A percentile compares a stretch with the other conserved stretches of the same genome.
Conservation (phyloP, 2,888 invertebrate genomes). For the Tridacna crocea region DNA sequence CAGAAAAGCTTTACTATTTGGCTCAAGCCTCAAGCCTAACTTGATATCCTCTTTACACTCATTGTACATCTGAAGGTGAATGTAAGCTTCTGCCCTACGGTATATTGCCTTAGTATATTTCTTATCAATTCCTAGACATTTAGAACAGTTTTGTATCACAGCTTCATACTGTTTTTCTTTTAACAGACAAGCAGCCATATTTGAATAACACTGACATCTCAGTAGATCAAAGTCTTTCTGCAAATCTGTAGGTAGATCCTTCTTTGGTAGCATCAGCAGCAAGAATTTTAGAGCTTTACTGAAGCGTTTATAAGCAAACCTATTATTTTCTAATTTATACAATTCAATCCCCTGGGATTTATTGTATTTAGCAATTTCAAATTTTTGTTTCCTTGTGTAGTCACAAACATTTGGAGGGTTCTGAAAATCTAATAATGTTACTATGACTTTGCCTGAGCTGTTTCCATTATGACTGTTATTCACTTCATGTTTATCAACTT, state of each 20-base stretch:
- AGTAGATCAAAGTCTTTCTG: conserved; percentile 54
- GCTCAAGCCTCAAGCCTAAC: conserved; percentile 88
- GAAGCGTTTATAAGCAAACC: conserved; percentile 91
- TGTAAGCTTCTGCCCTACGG: conserved; percentile 85
- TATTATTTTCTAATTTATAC: conserved; percentile 87
- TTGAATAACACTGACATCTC: conserved; percentile 88
- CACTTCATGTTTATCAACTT: background rate
- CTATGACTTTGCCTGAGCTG: background rate
- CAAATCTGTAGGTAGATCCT: conserved; percentile 35
- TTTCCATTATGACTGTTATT: background rate
- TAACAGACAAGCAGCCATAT: conserved; percentile 92
- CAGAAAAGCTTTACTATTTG: conserved; percentile 86
- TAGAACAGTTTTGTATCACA: conserved; percentile 88
- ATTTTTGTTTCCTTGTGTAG: conserved; percentile 58
- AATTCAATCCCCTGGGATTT: conserved; percentile 86
- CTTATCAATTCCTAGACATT: conserved; percentile 84
- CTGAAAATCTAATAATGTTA: conserved; percentile 35
- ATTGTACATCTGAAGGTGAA: conserved; percentile 81
- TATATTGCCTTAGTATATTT: conserved; percentile 86
- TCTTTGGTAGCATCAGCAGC: conserved; percentile 83
- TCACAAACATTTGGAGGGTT: conserved; percentile 53
- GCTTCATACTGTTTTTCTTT: conserved; percentile 88
- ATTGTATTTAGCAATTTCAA: conserved; percentile 61
- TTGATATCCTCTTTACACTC: conserved; percentile 86
- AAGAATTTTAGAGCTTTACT: conserved; percentile 90